A percentile compares a stretch with the other conserved stretches of the same genome.
phyloP scores from a whole-genome alignment of 2,888 invertebrate species.

The Agrotis segetum region DNA sequence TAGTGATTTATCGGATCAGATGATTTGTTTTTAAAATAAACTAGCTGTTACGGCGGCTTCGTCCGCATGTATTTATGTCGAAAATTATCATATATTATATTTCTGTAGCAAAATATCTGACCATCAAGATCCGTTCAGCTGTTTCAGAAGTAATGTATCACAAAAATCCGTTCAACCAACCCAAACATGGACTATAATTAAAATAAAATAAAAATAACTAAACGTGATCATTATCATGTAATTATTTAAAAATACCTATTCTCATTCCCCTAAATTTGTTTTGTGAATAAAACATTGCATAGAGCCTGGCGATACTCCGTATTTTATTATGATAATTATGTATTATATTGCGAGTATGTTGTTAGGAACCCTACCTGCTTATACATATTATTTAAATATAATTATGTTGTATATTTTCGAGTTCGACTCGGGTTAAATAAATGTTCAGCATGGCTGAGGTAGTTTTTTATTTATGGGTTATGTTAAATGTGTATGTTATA shows the following conservation, averaged over 20 bases:
- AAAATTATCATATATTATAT: too few relatives aligned
- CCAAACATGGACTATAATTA: too few relatives aligned
- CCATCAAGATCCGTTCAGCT: too few relatives aligned
- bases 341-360: slow-evolving; percentile 28
- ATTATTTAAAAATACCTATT: not conserved
- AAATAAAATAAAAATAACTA: too few relatives aligned
- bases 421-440: slow-evolving; percentile 82
- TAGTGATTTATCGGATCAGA: too few relatives aligned
- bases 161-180: too few relatives aligned
- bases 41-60: too few relatives aligned
- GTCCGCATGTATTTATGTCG: too few relatives aligned
- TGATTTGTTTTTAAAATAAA: not conserved
- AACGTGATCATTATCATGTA: too few relatives aligned
- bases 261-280: not conserved
- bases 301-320: slow-evolving; percentile 19
- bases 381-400: slow-evolving; percentile 46
- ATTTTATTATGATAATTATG: slow-evolving; percentile 10
- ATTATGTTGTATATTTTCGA: slow-evolving; percentile 69
- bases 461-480: slow-evolving; percentile 75
- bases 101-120: too few relatives aligned
- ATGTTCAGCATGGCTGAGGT: slow-evolving; percentile 82
- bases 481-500: slow-evolving; percentile 60
- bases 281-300: not conserved
- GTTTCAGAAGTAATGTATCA: too few relatives aligned
- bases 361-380: slow-evolving; percentile 17